phyloP scores from a whole-genome alignment of 2,113 vertebrate genomes.

The Formicarius rufipectus region DNA sequence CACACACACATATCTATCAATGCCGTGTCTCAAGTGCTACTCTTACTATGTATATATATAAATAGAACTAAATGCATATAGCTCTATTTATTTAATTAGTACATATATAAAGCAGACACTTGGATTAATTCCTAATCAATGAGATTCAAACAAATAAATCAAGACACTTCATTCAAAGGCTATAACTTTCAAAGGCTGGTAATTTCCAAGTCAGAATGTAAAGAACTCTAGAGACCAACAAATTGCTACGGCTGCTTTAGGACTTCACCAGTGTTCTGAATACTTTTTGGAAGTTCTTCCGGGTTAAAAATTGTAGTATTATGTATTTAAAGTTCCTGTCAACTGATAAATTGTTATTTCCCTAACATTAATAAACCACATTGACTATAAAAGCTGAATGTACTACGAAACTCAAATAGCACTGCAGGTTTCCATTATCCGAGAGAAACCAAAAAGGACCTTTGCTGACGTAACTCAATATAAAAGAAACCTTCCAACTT shows the following conservation, averaged over 20 bases:
- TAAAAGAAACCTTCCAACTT: conserved; percentile 60
- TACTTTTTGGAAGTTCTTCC: background rate
- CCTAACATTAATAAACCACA: background rate
- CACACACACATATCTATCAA: background rate
- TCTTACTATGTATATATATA: background rate
- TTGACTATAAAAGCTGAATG: background rate
- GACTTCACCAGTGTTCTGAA: background rate
- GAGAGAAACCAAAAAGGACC: conserved; percentile 17
- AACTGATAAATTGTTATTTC: background rate
- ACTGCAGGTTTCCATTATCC: conserved; percentile 21
- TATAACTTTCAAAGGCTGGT: background rate
- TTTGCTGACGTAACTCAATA: conserved; percentile 35
- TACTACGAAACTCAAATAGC: background rate
- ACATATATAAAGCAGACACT: background rate
- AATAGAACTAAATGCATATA: too few relatives aligned
- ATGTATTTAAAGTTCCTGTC: background rate
- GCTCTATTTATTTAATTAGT: background rate
- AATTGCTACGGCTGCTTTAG: background rate
- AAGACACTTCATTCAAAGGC: background rate
- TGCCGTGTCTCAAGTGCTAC: background rate
- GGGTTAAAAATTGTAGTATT: background rate
- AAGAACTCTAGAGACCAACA: background rate
- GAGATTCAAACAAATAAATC: background rate
- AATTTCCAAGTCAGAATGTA: background rate
- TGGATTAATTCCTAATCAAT: background rate